Conservation (phyloP, 2,113 vertebrate species). For the Loxodonta africana region DNA sequence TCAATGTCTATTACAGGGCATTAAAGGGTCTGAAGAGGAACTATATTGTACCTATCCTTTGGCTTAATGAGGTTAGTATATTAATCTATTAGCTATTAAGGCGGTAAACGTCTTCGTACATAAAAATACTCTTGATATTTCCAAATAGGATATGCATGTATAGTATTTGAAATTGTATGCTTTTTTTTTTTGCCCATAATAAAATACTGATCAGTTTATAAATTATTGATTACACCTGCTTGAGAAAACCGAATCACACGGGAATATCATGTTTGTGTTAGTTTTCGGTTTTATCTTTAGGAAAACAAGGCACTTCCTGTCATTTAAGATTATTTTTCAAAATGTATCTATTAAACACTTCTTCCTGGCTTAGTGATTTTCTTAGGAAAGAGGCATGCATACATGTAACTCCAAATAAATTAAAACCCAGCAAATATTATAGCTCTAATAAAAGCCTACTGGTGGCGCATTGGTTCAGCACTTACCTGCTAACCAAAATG, state of each 20-base stretch:
- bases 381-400: background rate
- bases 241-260: background rate
- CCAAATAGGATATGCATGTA: background rate
- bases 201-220: background rate
- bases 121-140: background rate
- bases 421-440: background rate
- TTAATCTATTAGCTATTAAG: conserved; percentile 52
- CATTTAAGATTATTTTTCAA: conserved; percentile 48
- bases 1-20: conserved; percentile 87
- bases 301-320: background rate
- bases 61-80: conserved; percentile 96
- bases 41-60: conserved; percentile 94
- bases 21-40: conserved; percentile 88
- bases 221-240: background rate
- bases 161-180: background rate
- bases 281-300: background rate
- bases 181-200: background rate
- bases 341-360: conserved; percentile 9
- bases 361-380: background rate
- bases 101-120: background rate
- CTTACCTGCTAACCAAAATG: no score
- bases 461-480: no score
- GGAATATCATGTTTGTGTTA: background rate
- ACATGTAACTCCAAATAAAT: background rate
- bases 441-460: background rate